Conservation (phyloP, 64 coral and sea anemone genomes). For the Orbicella faveolata region DNA sequence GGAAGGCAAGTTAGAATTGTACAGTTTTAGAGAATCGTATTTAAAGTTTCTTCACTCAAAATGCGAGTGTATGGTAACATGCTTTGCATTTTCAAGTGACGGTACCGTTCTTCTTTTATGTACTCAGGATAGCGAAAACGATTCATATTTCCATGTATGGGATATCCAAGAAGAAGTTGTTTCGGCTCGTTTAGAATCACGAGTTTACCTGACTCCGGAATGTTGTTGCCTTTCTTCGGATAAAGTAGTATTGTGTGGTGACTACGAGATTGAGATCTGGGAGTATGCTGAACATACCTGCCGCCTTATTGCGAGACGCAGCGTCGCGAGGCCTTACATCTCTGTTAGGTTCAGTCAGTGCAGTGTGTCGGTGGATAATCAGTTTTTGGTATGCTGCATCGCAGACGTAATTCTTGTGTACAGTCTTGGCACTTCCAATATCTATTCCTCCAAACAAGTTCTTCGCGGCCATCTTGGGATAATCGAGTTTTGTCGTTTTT, state of each 20-base stretch:
- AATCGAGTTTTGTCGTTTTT: constrained; percentile 31
- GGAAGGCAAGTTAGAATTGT: background rate
- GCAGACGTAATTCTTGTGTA: constrained; percentile 21
- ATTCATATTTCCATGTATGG: background rate
- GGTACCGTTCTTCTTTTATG: background rate
- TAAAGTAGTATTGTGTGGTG: background rate
- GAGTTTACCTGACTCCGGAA: background rate
- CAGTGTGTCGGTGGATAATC: background rate
- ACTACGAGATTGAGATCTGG: background rate
- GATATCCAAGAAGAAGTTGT: background rate
- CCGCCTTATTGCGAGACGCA: background rate
- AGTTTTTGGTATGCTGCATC: constrained; percentile 48
- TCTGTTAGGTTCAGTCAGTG: background rate
- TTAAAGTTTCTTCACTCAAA: background rate
- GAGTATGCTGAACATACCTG: background rate
- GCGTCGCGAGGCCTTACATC: background rate
- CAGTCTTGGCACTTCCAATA: background rate
- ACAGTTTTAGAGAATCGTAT: background rate
- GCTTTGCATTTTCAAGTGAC: background rate
- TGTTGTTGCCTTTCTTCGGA: constrained; percentile 2
- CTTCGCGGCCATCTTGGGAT: constrained; percentile 3
- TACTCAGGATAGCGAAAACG: background rate
- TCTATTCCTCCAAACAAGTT: background rate
- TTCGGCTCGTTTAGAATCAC: background rate
- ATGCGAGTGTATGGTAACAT: background rate